These are phyloP conservation scores for Spatulosminthurus flaviceps DNA, from an alignment of 2,888 invertebrate genomes.

Conservation along the genomic window DNA sequence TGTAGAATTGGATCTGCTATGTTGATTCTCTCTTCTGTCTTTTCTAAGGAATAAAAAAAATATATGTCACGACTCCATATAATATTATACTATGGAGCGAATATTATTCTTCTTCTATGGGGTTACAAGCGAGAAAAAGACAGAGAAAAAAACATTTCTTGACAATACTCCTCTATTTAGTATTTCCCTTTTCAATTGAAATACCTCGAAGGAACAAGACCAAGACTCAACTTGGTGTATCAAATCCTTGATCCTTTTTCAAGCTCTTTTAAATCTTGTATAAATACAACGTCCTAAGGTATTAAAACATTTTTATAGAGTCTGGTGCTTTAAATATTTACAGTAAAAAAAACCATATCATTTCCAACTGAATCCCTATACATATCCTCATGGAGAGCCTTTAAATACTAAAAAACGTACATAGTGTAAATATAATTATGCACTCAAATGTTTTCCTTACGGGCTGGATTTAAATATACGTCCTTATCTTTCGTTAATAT, in stretches of 20 bases:
- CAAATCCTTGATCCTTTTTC: no score
- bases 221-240: background rate
- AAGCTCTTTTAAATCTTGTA: no score
- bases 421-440: no score
- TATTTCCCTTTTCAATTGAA: background rate
- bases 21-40: background rate
- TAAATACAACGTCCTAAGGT: no score
- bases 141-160: slow-evolving; percentile 10
- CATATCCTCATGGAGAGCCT: no score
- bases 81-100: slow-evolving; percentile 30
- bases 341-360: background rate
- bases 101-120: background rate
- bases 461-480: no score
- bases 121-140: background rate
- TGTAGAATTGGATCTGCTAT: slow-evolving; percentile 20
- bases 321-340: no score
- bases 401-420: no score
- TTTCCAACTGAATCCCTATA: no score
- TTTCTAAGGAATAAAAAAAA: slow-evolving; percentile 30
- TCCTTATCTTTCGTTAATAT: no score
- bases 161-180: background rate
- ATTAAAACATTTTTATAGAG: no score
- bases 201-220: background rate
- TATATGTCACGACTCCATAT: slow-evolving; percentile 39
- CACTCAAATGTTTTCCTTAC: no score